These are phyloP conservation scores for Cepaea hortensis DNA, from an alignment of 2,888 invertebrate species.

Conservation along the genomic window DNA sequence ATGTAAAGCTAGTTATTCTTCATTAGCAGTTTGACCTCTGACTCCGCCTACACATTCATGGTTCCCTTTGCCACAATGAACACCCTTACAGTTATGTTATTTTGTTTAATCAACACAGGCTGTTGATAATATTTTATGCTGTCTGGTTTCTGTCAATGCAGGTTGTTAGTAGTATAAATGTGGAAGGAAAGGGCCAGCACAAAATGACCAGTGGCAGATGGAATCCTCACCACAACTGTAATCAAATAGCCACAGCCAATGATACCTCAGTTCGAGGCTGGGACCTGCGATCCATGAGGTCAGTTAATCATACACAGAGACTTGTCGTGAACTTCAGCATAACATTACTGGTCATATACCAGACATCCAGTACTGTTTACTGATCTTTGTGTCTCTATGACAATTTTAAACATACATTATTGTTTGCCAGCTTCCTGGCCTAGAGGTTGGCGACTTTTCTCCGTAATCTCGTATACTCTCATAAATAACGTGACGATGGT, in stretches of 20 bases:
- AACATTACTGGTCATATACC: background rate
- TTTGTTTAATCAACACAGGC: background rate
- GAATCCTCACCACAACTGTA: conserved; percentile 94
- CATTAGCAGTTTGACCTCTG: too few species aligned
- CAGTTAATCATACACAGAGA: background rate
- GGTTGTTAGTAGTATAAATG: conserved; percentile 68
- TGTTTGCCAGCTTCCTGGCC: too few species aligned
- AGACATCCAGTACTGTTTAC: background rate
- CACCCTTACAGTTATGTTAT: background rate
- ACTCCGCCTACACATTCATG: too few species aligned
- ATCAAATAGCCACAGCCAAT: conserved; percentile 89
- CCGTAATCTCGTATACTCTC: too few species aligned
- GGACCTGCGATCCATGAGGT: conserved; percentile 86
- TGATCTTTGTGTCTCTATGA: too few species aligned
- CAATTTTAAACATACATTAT: too few species aligned
- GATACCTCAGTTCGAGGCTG: conserved; percentile 91
- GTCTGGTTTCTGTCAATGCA: conserved; percentile 42
- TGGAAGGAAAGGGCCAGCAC: conserved; percentile 85
- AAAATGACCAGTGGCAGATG: conserved; percentile 91
- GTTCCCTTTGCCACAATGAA: too few species aligned
- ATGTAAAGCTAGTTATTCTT: too few species aligned
- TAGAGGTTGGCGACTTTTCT: too few species aligned
- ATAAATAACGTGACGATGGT: too few species aligned
- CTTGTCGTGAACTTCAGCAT: too few species aligned
- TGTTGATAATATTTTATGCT: background rate